Evolutionary conservation across 2,797 vertebrate species (phyloP), one percentile per base, ranked within the genome.

Genomic region (Potorous gilbertii): DNA sequence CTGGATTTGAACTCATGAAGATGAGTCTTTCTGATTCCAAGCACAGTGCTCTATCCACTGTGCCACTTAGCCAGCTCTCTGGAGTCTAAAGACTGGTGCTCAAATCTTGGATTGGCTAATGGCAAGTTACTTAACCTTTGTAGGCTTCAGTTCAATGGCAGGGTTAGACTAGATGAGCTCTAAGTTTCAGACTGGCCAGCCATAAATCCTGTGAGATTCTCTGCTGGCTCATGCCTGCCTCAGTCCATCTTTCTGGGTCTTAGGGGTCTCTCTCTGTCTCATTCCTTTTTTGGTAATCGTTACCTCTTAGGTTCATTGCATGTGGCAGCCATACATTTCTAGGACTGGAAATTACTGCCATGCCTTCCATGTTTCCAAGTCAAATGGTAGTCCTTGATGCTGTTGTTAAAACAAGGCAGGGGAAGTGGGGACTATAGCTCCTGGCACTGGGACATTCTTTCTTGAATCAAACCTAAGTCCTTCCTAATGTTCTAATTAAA

Each of bases 231-330:
- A 1, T 81, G 18, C 9, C 74, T 81, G 40, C 46, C 21, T 11
- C 4, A 21, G 40, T 21, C 40, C 40, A 27, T 81, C 40, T 46
- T 27, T 27, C 40, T 46, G 40, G 40, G 2, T 81, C 18, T 81
- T 46, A 12, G 62, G 13, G 0, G 52, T n/a, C 34, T 0, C 92
- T 91, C 56, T 55, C n/a, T 34, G 57, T 90, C 54, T 94, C 5
- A 6, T 40, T 29, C 21, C 52, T 90, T 93, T 59, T 90, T 91
- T 66, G 66, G 31, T 74, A 54, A 92, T 96, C 95, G 94, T 81
- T 46, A 46, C 9, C n/a, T 3, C n/a, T 46, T 81, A 81, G n/a
- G 16, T 24, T 81, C 66, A 46, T 81, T 46, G 8, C 40, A 46
- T 10, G 9, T 81, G 74, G 6, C 1, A 3, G 74, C 40, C 74